These are phyloP conservation scores for Proctacanthus coquilletti DNA, from an alignment of 1,140 invertebrate species.

Conservation along the genomic window DNA sequence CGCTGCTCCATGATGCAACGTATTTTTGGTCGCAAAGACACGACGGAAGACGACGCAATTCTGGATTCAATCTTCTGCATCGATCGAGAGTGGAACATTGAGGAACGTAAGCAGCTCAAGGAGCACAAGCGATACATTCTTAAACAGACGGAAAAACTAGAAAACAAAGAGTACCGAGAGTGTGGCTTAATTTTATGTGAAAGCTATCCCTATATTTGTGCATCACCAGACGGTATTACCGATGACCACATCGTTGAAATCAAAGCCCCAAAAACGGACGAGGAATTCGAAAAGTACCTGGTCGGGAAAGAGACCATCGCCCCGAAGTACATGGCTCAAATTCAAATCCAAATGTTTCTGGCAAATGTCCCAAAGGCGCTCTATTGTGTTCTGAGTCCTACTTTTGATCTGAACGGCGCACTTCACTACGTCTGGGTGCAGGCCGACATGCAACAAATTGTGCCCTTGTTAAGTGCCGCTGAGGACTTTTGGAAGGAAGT, in stretches of 20 bases:
- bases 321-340: constrained; percentile 31
- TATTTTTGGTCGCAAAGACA: constrained; percentile 15
- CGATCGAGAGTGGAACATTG: constrained; percentile 17
- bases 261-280: constrained; percentile 29
- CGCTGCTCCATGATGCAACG: constrained; percentile 25
- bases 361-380: constrained; percentile 25
- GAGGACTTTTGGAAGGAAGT: constrained; percentile 26
- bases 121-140: constrained; percentile 28
- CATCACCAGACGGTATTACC: constrained; percentile 31
- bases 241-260: constrained; percentile 33
- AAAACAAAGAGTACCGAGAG: constrained; percentile 24
- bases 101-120: constrained; percentile 19
- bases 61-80: constrained; percentile 22
- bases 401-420: constrained; percentile 24
- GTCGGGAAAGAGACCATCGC: constrained; percentile 20
- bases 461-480: constrained; percentile 17
- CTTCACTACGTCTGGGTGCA: constrained; percentile 28
- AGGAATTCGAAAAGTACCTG: constrained; percentile 28
- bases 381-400: constrained; percentile 26
- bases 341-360: constrained; percentile 35
- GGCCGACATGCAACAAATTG: constrained; percentile 20
- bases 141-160: constrained; percentile 25
- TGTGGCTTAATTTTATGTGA: constrained; percentile 23
- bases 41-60: constrained; percentile 19
- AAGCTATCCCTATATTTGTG: constrained; percentile 24